Evolutionary conservation across 2,797 vertebrate genomes (phyloP).

Genomic region (Syndactyla subalaris): DNA sequence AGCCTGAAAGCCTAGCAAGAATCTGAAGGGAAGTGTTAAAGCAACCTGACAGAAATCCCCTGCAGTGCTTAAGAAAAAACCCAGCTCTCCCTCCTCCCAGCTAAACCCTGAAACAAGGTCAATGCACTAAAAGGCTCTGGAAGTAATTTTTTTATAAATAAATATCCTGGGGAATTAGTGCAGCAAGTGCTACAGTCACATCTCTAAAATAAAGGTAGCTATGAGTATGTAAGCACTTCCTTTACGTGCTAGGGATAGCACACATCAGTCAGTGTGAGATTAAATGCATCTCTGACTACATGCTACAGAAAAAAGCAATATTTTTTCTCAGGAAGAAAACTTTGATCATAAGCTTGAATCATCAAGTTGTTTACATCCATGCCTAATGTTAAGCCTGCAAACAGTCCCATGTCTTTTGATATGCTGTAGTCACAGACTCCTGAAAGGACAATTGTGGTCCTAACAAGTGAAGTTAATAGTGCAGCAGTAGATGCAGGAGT

Average conservation of each 20-base stretch:
- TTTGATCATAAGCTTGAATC: neutral
- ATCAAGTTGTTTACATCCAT: neutral
- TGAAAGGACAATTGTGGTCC: neutral
- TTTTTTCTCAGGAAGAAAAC: neutral
- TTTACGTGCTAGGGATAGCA: neutral
- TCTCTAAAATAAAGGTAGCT: slow-evolving; percentile 15
- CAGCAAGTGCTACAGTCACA: slow-evolving; percentile 7
- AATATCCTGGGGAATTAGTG: slow-evolving; percentile 52
- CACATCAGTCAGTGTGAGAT: neutral
- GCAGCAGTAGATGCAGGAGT: neutral
- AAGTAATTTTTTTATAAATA: slow-evolving; percentile 61
- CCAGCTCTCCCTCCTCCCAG: slow-evolving; percentile 8
- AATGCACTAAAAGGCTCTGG: slow-evolving; percentile 68
- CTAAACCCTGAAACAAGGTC: slow-evolving; percentile 72
- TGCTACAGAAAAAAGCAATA: neutral
- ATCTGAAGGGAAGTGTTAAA: slow-evolving; percentile 64
- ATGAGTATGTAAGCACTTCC: neutral
- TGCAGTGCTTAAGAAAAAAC: slow-evolving; percentile 52
- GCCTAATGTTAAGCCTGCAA: neutral
- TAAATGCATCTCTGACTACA: neutral
- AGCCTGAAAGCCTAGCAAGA: slow-evolving; percentile 42
- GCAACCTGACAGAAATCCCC: slow-evolving; percentile 72
- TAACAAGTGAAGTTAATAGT: neutral
- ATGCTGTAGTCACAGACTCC: neutral
- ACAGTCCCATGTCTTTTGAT: neutral